Conservation (phyloP, 2,888 invertebrate species). For the Torymus aiolomorphi region DNA sequence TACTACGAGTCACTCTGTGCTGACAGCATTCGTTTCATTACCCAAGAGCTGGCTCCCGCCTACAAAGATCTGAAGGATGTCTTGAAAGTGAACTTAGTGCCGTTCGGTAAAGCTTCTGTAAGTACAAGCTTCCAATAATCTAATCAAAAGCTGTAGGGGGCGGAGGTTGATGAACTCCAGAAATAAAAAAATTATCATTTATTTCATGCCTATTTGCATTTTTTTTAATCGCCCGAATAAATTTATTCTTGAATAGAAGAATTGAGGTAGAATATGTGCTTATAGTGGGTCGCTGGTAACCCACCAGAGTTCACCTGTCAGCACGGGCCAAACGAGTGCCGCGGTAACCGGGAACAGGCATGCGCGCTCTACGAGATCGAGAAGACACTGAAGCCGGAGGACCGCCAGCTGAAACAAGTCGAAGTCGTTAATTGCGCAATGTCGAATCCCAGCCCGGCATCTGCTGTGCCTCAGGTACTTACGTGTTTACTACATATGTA, state of each 20-base stretch:
- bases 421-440: slow-evolving; percentile 60
- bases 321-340: slow-evolving; percentile 77
- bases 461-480: slow-evolving; percentile 67
- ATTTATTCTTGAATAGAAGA: no score
- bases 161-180: no score
- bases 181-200: no score
- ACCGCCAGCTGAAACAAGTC: slow-evolving; percentile 52
- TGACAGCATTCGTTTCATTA: slow-evolving; percentile 77
- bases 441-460: slow-evolving; percentile 60
- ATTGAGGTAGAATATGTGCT: slow-evolving; percentile 13
- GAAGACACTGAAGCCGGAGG: neutral
- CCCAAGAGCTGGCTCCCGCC: slow-evolving; percentile 74
- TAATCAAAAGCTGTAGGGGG: no score
- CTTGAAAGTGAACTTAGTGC: slow-evolving; percentile 75
- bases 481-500: slow-evolving; percentile 39
- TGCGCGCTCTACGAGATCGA: slow-evolving; percentile 72
- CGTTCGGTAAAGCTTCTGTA: slow-evolving; percentile 78
- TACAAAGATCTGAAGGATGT: slow-evolving; percentile 71
- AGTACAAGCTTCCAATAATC: slow-evolving; percentile 60
- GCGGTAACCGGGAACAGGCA: slow-evolving; percentile 77
- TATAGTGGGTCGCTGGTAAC: slow-evolving; percentile 20
- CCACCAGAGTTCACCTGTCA: slow-evolving; percentile 74
- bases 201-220: no score
- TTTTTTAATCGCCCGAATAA: neutral
- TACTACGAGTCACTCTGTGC: slow-evolving; percentile 79